Base-by-base conservation (phyloP, 53 echinoderm and acorn worm species). In the Henricia sp. region DNA sequence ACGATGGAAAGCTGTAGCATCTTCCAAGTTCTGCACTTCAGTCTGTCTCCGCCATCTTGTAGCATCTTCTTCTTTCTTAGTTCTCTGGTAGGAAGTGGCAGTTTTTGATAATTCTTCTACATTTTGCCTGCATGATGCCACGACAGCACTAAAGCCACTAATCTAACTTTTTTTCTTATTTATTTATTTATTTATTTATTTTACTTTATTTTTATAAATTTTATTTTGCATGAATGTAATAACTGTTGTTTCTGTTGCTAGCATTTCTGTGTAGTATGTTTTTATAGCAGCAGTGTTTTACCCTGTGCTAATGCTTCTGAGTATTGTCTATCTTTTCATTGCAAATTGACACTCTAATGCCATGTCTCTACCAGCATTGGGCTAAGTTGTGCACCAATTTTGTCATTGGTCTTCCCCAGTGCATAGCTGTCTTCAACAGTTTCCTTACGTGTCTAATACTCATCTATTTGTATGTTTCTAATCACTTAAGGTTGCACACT, bases 71-170 rank as follows among this genome's bases (percentile, higher is more conserved):
- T 76, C 57, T 39, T 36, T 26, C 42, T 24, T 52, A 29, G 30
- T 43, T 40, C n/a, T 43, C 59, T 59, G 76, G 76, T 76, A 76
- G 40, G 76, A 57, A 26, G 57, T 76, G 57, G 59, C 74, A 1
- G 20, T 57, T 75, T 38, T 37, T 37, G 14, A 46, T 10, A 8
- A 10, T 67, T 67, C n/a, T 30, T 37, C 25, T 76, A 39, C 57
- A 3, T 28, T 72, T 52, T n/a, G n/a, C 36, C 53, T 35, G 72
- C 72, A 72, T 72, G 72, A 52, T 72, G 53, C 30, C 13, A 6
- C 40, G 21, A 41, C 27, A 57, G 26, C 58, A 25, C 56, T 39
- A 30, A 55, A 11, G 50, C 44, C 16, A n/a, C 71, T 37, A 34
- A 39, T 21, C 1, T 41, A 41, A 34, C 25, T 68, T 68, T 17